Conservation (phyloP, 2,888 invertebrate species). For the Gari tellinella region DNA sequence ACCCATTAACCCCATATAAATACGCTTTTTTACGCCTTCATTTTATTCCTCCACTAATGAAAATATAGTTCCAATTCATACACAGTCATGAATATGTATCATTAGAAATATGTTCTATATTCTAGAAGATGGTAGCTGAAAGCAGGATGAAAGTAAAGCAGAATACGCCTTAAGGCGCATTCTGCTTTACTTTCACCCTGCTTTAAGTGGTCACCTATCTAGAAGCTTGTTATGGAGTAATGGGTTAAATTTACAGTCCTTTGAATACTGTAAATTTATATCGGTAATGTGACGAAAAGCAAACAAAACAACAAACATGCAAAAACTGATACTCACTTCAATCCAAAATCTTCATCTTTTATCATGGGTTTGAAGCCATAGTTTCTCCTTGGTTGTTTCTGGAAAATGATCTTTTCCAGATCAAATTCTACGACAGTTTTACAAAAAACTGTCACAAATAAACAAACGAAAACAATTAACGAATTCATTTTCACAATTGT, state of each 20-base stretch:
- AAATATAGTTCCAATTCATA: no score
- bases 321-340: constrained; percentile 30
- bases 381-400: constrained; percentile 17
- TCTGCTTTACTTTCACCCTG: no score
- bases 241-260: no score
- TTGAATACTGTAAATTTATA: background rate
- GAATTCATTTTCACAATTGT: background rate
- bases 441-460: background rate
- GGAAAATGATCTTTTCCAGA: background rate
- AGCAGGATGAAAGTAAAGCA: no score
- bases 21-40: no score
- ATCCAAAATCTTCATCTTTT: constrained; percentile 40
- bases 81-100: no score
- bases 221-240: background rate
- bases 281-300: background rate
- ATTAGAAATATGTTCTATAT: no score
- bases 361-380: constrained; percentile 36
- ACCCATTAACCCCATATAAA: no score
- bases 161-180: no score
- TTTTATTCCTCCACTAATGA: no score
- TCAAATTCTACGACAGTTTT: background rate
- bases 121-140: no score
- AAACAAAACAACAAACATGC: background rate
- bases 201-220: no score
- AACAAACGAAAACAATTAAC: background rate